These are phyloP conservation scores for Yasuhikotakia modesta DNA, from an alignment of 2,797 vertebrate genomes.

Conservation along the genomic window DNA sequence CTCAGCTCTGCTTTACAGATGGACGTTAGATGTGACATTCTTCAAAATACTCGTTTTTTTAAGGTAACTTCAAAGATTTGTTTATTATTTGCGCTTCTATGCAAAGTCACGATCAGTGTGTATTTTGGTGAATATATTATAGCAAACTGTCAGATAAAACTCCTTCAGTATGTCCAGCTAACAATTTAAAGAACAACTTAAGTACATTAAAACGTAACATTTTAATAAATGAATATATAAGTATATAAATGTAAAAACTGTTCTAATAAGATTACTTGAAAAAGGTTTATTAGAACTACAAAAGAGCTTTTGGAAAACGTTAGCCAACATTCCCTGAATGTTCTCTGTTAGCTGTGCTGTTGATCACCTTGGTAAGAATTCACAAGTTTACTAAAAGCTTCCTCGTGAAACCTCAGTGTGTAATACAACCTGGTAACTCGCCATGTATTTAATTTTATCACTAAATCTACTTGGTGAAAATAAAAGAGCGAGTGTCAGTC, in stretches of 20 bases:
- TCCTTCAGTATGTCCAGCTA: no score
- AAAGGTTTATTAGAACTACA: no score
- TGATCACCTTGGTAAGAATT: no score
- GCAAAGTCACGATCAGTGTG: background rate
- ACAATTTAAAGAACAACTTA: no score
- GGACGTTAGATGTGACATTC: background rate
- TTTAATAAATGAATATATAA: no score
- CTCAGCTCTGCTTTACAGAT: constrained; percentile 25
- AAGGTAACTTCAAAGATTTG: background rate
- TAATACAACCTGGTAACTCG: background rate
- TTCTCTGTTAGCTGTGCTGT: no score
- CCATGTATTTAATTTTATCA: background rate
- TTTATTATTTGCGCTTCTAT: constrained; percentile 2
- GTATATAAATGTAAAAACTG: no score
- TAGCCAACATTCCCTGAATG: no score
- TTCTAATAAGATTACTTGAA: no score
- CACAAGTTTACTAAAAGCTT: no score
- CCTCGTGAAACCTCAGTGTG: background rate
- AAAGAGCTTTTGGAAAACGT: no score
- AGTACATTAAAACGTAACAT: no score
- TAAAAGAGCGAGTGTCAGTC: background rate
- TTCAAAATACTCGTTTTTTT: constrained; percentile 13
- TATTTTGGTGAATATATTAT: background rate
- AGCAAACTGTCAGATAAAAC: background rate
- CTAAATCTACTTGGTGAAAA: background rate